Conservation (phyloP, 2,888 invertebrate species). For the Lasioglossum calceatum region DNA sequence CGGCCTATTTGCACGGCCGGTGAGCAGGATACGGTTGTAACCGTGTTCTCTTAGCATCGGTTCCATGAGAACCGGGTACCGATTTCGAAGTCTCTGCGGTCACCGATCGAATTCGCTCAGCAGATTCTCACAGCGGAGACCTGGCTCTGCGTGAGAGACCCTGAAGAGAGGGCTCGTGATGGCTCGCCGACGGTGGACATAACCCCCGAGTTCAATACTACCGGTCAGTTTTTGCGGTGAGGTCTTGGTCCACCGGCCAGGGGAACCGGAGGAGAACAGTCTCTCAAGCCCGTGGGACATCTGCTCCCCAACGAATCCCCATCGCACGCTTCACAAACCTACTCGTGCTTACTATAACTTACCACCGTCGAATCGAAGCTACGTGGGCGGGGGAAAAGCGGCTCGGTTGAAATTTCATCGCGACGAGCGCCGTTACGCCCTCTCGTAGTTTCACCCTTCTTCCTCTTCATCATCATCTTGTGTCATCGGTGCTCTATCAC, state of each 20-base stretch:
- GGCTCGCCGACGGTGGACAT: conserved; percentile 34
- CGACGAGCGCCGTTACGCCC: conserved; percentile 32
- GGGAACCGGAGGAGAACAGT: conserved; percentile 47
- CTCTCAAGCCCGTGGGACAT: conserved; percentile 46
- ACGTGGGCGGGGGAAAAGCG: conserved; percentile 40
- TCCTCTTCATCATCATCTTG: conserved; percentile 13
- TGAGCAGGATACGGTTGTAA: neutral
- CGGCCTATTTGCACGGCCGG: conserved; percentile 9
- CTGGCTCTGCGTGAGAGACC: conserved; percentile 54
- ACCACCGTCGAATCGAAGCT: conserved; percentile 51
- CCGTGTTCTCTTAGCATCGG: neutral
- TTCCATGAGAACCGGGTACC: conserved; percentile 9
- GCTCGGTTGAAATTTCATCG: conserved; percentile 72
- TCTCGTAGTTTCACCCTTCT: conserved; percentile 15
- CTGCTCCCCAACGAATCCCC: conserved; percentile 33
- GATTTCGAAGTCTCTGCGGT: conserved; percentile 45
- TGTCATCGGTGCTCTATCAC: neutral
- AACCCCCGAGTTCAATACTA: conserved; percentile 53
- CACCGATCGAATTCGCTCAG: conserved; percentile 53
- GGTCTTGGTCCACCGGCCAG: conserved; percentile 76
- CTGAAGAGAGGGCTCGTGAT: conserved; percentile 25
- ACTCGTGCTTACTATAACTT: conserved; percentile 57
- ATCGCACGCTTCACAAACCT: conserved; percentile 41
- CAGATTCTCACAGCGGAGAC: conserved; percentile 51
- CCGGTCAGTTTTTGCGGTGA: conserved; percentile 76